Evolutionary conservation across 2,797 vertebrate species (phyloP).

Genomic region (Sebastes vulpes): DNA sequence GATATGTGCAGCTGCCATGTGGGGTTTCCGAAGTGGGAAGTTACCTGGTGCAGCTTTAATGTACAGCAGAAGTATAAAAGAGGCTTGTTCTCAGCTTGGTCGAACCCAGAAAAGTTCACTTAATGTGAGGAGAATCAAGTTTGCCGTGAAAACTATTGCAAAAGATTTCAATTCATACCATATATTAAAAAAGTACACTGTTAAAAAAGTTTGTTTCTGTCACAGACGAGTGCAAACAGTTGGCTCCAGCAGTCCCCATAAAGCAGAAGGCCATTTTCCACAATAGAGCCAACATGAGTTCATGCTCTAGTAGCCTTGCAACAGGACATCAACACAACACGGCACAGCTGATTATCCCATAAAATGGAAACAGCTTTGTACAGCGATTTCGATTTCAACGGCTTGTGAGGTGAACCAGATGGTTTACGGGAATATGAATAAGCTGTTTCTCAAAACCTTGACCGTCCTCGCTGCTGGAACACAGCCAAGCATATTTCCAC

Average conservation of each 20-base stretch:
- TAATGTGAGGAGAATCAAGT: not conserved
- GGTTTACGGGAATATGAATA: slow-evolving; percentile 34
- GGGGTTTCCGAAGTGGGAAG: slow-evolving; percentile 11
- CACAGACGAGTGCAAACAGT: not conserved
- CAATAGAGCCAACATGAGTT: slow-evolving; percentile 44
- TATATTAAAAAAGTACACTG: not conserved
- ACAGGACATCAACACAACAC: slow-evolving; percentile 30
- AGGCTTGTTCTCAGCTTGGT: slow-evolving; percentile 32
- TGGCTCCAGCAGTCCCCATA: not conserved
- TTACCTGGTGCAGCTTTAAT: slow-evolving; percentile 24
- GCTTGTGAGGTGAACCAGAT: slow-evolving; percentile 62
- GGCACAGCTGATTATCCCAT: slow-evolving; percentile 35
- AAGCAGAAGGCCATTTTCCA: slow-evolving; percentile 30
- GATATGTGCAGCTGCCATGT: slow-evolving; percentile 21
- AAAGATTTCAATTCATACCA: not conserved
- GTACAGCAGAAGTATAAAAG: slow-evolving; percentile 40
- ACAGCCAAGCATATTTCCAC: slow-evolving; percentile 16
- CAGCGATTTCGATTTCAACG: slow-evolving; percentile 30
- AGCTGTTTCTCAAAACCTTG: not conserved
- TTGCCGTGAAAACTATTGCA: not conserved
- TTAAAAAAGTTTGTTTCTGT: not conserved
- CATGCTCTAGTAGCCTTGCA: slow-evolving; percentile 24
- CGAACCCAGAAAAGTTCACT: not conserved
- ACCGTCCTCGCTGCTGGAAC: slow-evolving; percentile 10
- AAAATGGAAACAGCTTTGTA: slow-evolving; percentile 57